Evolutionary conservation across 2,888 invertebrate genomes (phyloP).

Genomic region (Brachyptera putata): DNA sequence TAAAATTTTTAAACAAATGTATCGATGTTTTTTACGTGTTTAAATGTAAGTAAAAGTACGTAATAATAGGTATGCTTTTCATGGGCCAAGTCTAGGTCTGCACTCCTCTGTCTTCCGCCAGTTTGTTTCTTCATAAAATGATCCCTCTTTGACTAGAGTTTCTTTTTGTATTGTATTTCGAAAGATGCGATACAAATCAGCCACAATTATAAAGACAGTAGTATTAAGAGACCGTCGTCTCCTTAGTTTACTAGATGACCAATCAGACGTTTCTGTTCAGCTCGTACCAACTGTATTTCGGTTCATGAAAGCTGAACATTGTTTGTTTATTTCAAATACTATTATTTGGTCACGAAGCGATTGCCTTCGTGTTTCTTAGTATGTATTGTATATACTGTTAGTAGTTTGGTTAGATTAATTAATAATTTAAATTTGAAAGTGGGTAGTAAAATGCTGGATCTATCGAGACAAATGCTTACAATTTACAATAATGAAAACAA

Average conservation of each 20-base stretch:
- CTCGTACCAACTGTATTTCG: background rate
- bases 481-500: too few relatives aligned
- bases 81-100: constrained; percentile 25
- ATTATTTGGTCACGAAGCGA: too few relatives aligned
- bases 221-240: constrained; percentile 19
- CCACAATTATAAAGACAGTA: constrained; percentile 32
- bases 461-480: too few relatives aligned
- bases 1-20: constrained; percentile 31
- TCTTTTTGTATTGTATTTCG: background rate
- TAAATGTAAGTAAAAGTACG: constrained; percentile 27
- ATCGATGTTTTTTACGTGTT: constrained; percentile 34
- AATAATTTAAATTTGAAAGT: too few relatives aligned
- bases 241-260: constrained; percentile 11
- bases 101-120: constrained; percentile 32
- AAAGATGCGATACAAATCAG: constrained; percentile 16
- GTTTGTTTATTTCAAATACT: too few relatives aligned
- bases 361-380: too few relatives aligned
- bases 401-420: too few relatives aligned
- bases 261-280: background rate
- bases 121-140: background rate
- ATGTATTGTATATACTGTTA: too few relatives aligned
- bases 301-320: too few relatives aligned
- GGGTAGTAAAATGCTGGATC: too few relatives aligned
- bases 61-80: constrained; percentile 19
- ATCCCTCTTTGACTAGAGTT: background rate